Conservation (phyloP, 1,140 invertebrate genomes). For the Drosophila equinoxialis region DNA sequence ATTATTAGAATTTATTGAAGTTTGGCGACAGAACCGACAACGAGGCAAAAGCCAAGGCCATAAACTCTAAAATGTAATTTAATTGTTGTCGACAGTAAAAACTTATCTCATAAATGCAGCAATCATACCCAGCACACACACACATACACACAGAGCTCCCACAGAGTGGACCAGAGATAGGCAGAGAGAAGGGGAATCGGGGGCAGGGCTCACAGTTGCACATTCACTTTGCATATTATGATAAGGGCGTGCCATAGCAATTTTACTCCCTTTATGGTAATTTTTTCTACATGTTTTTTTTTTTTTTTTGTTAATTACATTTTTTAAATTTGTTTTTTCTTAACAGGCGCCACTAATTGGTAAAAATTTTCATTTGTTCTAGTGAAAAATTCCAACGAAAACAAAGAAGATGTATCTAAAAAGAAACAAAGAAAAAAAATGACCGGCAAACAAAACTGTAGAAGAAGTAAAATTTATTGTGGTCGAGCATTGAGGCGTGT, state of each 20-base stretch:
- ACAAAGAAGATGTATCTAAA: background rate
- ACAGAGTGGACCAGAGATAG: background rate
- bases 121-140: slow-evolving; percentile 51
- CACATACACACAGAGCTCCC: slow-evolving; percentile 8
- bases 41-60: slow-evolving; percentile 40
- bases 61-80: slow-evolving; percentile 78
- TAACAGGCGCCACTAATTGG: slow-evolving; percentile 48
- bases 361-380: slow-evolving; percentile 60
- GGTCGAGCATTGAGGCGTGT: slow-evolving; percentile 51
- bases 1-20: slow-evolving; percentile 75
- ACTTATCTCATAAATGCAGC: slow-evolving; percentile 75
- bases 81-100: slow-evolving; percentile 75
- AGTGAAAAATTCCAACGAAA: slow-evolving; percentile 41
- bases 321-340: slow-evolving; percentile 32
- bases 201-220: background rate
- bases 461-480: slow-evolving; percentile 39
- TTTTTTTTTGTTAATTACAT: slow-evolving; percentile 57
- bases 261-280: slow-evolving; percentile 5
- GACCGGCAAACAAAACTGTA: background rate
- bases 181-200: slow-evolving; percentile 2
- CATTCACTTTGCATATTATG: slow-evolving; percentile 26
- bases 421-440: slow-evolving; percentile 26
- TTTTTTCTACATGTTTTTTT: slow-evolving; percentile 32
- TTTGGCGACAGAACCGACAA: slow-evolving; percentile 60
- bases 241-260: slow-evolving; percentile 1